Evolutionary conservation across 2,113 vertebrate species (phyloP), one percentile per base, ranked within the genome.

Genomic region (Catharus minimus): DNA sequence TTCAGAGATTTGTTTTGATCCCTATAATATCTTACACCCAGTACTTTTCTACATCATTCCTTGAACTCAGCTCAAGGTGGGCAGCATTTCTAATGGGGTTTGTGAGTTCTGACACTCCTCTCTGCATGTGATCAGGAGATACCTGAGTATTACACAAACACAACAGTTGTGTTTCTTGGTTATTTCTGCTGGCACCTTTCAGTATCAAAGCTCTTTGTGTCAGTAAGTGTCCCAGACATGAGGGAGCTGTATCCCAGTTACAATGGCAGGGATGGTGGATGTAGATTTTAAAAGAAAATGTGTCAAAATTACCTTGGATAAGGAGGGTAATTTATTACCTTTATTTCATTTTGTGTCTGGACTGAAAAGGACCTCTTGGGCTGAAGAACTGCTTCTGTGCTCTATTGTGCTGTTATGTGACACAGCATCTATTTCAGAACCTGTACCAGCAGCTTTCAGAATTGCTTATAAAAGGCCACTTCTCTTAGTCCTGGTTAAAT

Each of bases 31-130:
- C 21, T 55, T 53, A 53, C 64, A 72, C 8, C 2, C 24, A 68
- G 19, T 19, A 3, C n/a, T 84, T 67, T 14, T 7, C 1, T 17
- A 1, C 2, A 0, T 55, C 3, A 0, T 26, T 60, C 41, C 57
- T 67, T 53, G 43, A 68, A 28, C 32, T 64, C 26, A 16, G 32
- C 5, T 3, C 5, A 49, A 10, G 10, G 22, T 16, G 41, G 65
- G 46, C 75, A 65, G 58, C 50, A 15, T 95, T 94, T 88, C 66
- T 28, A 4, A 3, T 0, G 0, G 66, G 12, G 7, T 13, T 16
- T 43, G 4, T 15, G 44, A 39, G 30, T 50, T 71, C 39, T 74
- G 58, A 8, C 10, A 10, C 30, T 43, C 10, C 44, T 58, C 21
- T 9, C 22, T 60, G 24, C 44, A 4, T 0, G 1, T 14, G 53